These are phyloP conservation scores for Notothenia coriiceps DNA, from an alignment of 2,113 vertebrate species.

Conservation along the genomic window DNA sequence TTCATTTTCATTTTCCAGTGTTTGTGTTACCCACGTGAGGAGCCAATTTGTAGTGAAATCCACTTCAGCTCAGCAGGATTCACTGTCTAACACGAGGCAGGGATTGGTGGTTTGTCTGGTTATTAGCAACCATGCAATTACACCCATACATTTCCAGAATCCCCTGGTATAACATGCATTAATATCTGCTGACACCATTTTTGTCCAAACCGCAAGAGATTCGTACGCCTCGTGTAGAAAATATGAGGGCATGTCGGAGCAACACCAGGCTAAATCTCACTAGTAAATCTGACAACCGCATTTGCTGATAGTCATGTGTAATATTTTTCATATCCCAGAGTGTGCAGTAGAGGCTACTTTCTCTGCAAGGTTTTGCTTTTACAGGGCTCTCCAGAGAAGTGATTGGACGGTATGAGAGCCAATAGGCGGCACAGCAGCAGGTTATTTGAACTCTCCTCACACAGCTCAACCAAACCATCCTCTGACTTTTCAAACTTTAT, in stretches of 20 bases:
- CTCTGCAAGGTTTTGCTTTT: conserved; percentile 43
- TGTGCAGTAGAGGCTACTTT: conserved; percentile 25
- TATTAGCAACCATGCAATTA: conserved; percentile 77
- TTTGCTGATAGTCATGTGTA: conserved; percentile 64
- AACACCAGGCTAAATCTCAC: conserved; percentile 44
- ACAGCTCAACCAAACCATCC: conserved; percentile 64
- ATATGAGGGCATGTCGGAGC: conserved; percentile 57
- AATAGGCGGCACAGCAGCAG: conserved; percentile 65
- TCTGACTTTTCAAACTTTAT: conserved; percentile 68
- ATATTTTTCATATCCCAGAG: conserved; percentile 42
- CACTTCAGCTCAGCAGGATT: conserved; percentile 52
- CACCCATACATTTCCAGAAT: conserved; percentile 73
- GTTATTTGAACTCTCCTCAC: conserved; percentile 81
- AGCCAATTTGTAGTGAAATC: conserved; percentile 60
- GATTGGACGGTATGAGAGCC: conserved; percentile 72
- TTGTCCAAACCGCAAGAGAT: conserved; percentile 67
- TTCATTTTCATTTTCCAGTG: conserved; percentile 49
- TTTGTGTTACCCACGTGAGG: conserved; percentile 43
- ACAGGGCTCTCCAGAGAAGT: conserved; percentile 26
- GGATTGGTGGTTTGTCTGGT: conserved; percentile 63
- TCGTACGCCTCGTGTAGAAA: conserved; percentile 63
- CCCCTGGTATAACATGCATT: conserved; percentile 69
- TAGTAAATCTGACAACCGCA: conserved; percentile 65
- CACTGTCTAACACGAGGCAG: conserved; percentile 42
- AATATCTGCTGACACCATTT: conserved; percentile 76